Evolutionary conservation across 2,113 vertebrate species (phyloP), one percentile per base, ranked within the genome.

Genomic region (Larimichthys polyactis): DNA sequence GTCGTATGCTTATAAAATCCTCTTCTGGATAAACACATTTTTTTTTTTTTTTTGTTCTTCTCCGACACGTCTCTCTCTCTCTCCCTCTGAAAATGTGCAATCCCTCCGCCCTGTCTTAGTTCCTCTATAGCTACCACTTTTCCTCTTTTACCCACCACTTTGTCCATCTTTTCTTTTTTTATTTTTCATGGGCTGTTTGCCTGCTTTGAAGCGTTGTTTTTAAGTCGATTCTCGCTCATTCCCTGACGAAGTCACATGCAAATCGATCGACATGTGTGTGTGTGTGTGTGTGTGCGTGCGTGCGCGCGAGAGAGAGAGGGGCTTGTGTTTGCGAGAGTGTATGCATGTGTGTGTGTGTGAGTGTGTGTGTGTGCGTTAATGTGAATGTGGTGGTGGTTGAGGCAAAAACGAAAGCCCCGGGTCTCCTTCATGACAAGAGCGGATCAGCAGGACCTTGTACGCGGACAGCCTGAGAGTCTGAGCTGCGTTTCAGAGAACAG

Each of bases 171-270:
- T 86, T 68, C 44, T 83, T 81, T 88, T 88, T 86, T 85, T 85
- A 73, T 88, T 91, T 94, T 91, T 91, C 90, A 81, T 74, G 89
- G 89, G 88, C 87, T 82, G 75, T 90, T 91, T 87, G 84, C 82
- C 84, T 92, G 91, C 92, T 75, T 90, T 88, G 74, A 85, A 87
- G 84, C 88, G 79, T 85, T 92, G 87, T 93, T 93, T 93, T 92
- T 91, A 81, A 93, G 91, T 94, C 90, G 93, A 93, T 94, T 94
- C 92, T 93, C 86, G 91, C 89, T 29, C 92, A 90, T 94, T 94
- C 94, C 91, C 94, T 76, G 91, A 84, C 93, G 89, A 89, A 95
- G 94, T 94, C 94, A 93, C 94, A 95, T 94, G 94, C 93, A 95
- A 92, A 96, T 95, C 94, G 95, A 95, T 95, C 85, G 91, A 73